Evolutionary conservation across 2,797 vertebrate species (phyloP), one percentile per base, ranked within the genome.

Genomic region (Chrysocyon brachyurus): DNA sequence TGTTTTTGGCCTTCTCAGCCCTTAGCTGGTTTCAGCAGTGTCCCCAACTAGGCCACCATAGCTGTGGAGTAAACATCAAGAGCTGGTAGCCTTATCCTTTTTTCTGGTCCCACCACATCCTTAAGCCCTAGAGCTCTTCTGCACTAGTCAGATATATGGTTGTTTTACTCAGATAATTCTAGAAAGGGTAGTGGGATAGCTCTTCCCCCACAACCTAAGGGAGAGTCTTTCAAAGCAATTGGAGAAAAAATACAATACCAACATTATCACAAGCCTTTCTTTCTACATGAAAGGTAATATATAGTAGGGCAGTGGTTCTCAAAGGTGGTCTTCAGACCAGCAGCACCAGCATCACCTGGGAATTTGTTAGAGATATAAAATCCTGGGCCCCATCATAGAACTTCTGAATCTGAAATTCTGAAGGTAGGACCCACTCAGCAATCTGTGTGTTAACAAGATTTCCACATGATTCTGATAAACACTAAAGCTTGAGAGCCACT

Each of bases 131-230:
- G 52, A 91, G 78, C 17, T 87, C 59, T 75, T 52, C 17, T 86
- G 19, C 4, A 24, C 79, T 81, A 79, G 33, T 84, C 77, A 97
- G 59, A 56, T 88, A 73, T 66, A 78, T 36, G 9, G 52, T 87
- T 91, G 79, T 54, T 93, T 90, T 96, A 75, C n/a, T 90, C 10
- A 66, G 26, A 84, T 54, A 70, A 73, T 79, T 96, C 61, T 83
- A 15, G 68, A 87, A 24, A 79, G 28, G 21, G 12, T 68, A 33
- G n/a, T 79, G 19, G 14, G 21, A 49, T 91, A 72, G 95, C 68
- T 78, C 24, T 85, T 87, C 21, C 28, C 28, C 22, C 56, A 63
- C 11, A 81, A 88, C 36, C 40, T 81, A 36, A 93, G 31, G 36
- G 46, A 87, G 5, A 91, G 54, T 59, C 26, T 90, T 84, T 87